Conservation (phyloP, 2,888 invertebrate genomes). For the Calameuta pallipes region DNA sequence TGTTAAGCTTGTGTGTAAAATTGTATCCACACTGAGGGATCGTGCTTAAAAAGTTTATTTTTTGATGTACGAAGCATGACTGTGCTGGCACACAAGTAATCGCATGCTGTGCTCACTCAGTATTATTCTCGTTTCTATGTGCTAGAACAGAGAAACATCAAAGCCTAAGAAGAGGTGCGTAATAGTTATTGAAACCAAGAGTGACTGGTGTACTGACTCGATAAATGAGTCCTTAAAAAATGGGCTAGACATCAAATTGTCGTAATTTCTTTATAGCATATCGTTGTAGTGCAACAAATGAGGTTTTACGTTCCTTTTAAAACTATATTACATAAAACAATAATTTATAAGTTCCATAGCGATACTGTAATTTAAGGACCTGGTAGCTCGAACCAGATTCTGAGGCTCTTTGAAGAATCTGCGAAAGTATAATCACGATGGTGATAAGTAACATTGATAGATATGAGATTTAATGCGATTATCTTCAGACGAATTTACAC, state of each 20-base stretch:
- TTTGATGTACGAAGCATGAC: background rate
- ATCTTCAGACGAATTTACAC: background rate
- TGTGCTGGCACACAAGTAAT: constrained; percentile 1
- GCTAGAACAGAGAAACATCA: background rate
- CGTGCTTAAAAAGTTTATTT: constrained; percentile 12
- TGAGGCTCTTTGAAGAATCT: background rate
- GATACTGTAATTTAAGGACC: background rate
- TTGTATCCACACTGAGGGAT: background rate
- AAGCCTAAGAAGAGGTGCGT: background rate
- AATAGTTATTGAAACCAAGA: background rate
- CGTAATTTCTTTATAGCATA: background rate
- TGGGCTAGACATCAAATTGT: background rate
- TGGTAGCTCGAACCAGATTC: background rate
- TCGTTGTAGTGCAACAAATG: background rate
- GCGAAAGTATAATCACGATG: background rate
- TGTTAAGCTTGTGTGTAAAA: background rate
- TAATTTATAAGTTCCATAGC: background rate
- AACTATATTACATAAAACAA: background rate
- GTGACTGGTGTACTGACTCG: background rate
- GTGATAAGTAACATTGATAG: constrained; percentile 1
- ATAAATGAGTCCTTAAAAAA: background rate
- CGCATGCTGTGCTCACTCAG: background rate
- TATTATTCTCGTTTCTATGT: constrained; percentile 1
- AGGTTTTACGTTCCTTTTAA: background rate
- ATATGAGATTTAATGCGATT: background rate